A percentile compares a stretch with the other conserved stretches of the same genome.
Evolutionary conservation across 2,888 invertebrate species (phyloP).

Genomic region (Caenorhabditis japonica): DNA sequence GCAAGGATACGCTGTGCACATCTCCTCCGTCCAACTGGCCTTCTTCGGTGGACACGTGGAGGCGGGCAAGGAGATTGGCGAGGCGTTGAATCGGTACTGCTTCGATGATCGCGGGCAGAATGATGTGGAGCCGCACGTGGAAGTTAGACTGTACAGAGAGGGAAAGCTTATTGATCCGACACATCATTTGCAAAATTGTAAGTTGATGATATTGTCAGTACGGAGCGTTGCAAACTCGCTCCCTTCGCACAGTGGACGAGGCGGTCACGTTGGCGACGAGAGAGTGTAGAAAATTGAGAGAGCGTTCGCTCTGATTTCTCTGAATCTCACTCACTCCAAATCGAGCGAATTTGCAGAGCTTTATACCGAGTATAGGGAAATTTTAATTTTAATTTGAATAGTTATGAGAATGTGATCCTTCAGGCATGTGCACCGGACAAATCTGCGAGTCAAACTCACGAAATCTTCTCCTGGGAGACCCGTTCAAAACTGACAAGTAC

Average conservation of each 20-base stretch:
- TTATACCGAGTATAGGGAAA: too few relatives aligned
- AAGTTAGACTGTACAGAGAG: constrained; percentile 61
- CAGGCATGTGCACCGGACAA: constrained; percentile 77
- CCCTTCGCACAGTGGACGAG: too few relatives aligned
- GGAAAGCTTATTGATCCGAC: constrained; percentile 75
- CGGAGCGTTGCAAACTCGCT: too few relatives aligned
- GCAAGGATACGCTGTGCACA: constrained; percentile 76
- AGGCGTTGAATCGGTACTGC: constrained; percentile 56
- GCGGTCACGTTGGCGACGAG: too few relatives aligned
- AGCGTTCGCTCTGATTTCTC: too few relatives aligned
- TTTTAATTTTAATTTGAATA: too few relatives aligned
- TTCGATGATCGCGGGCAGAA: constrained; percentile 49
- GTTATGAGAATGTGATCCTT: too few relatives aligned
- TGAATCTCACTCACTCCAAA: too few relatives aligned
- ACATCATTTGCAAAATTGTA: constrained; percentile 74
- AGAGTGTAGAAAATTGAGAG: too few relatives aligned
- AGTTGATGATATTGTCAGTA: too few relatives aligned
- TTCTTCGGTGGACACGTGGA: constrained; percentile 72
- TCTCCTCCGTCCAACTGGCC: constrained; percentile 70
- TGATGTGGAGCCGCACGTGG: constrained; percentile 54
- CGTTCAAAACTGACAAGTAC: constrained; percentile 73
- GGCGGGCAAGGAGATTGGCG: constrained; percentile 67
- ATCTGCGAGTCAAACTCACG: constrained; percentile 75
- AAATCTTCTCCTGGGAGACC: constrained; percentile 70
- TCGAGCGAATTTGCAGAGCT: too few relatives aligned